These are phyloP conservation scores for Oscheius onirici DNA, from an alignment of 2,888 invertebrate species.

Conservation along the genomic window DNA sequence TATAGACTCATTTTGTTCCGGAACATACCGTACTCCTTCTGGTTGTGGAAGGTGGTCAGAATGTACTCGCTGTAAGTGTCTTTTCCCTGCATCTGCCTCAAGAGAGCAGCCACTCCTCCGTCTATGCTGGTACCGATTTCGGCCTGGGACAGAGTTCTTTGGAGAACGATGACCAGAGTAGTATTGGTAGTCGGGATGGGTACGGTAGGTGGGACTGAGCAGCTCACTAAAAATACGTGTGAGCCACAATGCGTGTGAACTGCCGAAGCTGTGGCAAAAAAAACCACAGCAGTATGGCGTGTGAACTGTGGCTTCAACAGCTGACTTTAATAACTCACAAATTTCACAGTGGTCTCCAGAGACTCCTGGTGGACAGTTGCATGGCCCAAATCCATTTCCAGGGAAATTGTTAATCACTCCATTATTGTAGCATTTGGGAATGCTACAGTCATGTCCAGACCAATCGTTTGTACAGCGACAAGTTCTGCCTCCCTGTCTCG, in stretches of 20 bases:
- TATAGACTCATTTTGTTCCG: too few relatives aligned
- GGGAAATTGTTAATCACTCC: constrained; percentile 13
- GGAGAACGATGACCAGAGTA: constrained; percentile 46
- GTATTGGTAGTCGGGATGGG: constrained; percentile 31
- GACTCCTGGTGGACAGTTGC: constrained; percentile 11
- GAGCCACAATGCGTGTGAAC: too few relatives aligned
- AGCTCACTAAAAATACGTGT: background rate
- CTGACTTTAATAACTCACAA: too few relatives aligned
- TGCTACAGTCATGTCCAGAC: constrained; percentile 7
- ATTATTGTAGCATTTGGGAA: background rate
- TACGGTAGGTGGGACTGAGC: background rate
- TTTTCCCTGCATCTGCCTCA: constrained; percentile 34
- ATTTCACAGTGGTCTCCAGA: constrained; percentile 19
- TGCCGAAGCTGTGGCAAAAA: too few relatives aligned
- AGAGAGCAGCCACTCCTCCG: constrained; percentile 32
- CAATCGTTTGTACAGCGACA: constrained; percentile 1
- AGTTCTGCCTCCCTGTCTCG: background rate
- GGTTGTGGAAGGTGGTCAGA: constrained; percentile 38
- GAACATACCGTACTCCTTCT: background rate
- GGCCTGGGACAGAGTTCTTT: constrained; percentile 40
- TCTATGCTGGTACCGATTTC: constrained; percentile 19
- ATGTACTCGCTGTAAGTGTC: constrained; percentile 41
- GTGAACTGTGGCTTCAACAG: too few relatives aligned
- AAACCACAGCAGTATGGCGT: too few relatives aligned
- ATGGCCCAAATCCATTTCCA: constrained; percentile 15